phyloP scores from a whole-genome alignment of 1,140 invertebrate genomes.

The Plectrocnemia conspersa region DNA sequence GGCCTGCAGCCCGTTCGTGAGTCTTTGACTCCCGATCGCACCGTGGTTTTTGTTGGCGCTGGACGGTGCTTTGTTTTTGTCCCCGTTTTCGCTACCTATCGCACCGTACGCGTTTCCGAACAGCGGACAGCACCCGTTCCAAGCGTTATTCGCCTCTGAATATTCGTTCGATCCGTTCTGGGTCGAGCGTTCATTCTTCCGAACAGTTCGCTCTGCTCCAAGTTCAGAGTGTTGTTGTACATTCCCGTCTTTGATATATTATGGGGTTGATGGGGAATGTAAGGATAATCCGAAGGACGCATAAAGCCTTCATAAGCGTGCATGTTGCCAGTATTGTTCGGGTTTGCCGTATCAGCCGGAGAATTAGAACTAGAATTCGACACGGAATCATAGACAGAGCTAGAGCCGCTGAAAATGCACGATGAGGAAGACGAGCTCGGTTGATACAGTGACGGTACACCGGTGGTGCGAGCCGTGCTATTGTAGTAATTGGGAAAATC shows the following conservation, averaged over 20 bases:
- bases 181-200: constrained; percentile 1
- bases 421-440: constrained; percentile 22
- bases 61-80: background rate
- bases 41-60: constrained; percentile 1
- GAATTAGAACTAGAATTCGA: constrained; percentile 33
- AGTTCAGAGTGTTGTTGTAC: too few species aligned
- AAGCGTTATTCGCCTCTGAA: background rate
- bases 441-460: constrained; percentile 8
- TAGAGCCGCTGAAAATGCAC: constrained; percentile 20
- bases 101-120: constrained; percentile 4
- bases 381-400: constrained; percentile 31
- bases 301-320: too few species aligned
- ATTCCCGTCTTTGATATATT: background rate
- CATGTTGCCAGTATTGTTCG: too few species aligned
- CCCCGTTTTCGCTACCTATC: background rate
- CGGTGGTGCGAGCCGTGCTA: background rate
- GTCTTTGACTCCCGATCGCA: constrained; percentile 28
- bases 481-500: constrained; percentile 8
- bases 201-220: too few species aligned
- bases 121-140: constrained; percentile 3
- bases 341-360: constrained; percentile 19
- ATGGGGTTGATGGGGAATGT: background rate
- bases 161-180: constrained; percentile 3
- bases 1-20: constrained; percentile 19
- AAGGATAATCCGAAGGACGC: constrained; percentile 10